phyloP scores from a whole-genome alignment of 2,888 invertebrate genomes.

The Macropis europaea region DNA sequence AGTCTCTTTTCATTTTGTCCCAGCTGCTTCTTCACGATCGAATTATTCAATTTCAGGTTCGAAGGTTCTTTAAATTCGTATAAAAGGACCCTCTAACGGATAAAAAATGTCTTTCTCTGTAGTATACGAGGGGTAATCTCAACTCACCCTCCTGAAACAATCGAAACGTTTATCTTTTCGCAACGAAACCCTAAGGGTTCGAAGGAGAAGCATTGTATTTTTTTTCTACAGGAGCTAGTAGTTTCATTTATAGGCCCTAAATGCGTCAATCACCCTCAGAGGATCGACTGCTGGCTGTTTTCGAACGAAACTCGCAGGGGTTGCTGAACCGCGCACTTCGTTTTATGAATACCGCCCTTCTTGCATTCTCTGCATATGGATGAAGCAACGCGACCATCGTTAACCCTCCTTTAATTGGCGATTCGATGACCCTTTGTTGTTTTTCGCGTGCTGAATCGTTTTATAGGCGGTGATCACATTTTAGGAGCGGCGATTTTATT shows the following conservation, averaged over 20 bases:
- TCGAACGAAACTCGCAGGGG: not conserved
- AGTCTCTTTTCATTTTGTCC: no score
- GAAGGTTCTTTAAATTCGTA: no score
- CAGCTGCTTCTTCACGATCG: no score
- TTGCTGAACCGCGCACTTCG: not conserved
- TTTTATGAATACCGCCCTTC: constrained; percentile 4
- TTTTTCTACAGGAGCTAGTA: no score
- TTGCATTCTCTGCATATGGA: constrained; percentile 8
- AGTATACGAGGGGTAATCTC: no score
- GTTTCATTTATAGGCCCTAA: constrained; percentile 23
- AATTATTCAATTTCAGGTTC: no score
- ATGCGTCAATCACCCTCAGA: constrained; percentile 22
- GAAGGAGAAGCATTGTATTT: not conserved
- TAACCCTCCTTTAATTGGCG: not conserved
- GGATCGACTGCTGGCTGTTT: not conserved
- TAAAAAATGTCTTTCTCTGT: no score
- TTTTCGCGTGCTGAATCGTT: no score
- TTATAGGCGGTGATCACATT: no score
- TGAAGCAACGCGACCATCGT: not conserved
- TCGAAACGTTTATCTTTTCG: not conserved
- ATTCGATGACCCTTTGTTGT: not conserved
- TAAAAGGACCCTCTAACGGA: no score
- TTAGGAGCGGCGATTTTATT: no score
- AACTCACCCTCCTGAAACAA: not conserved
- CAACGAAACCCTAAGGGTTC: not conserved